Conservation (phyloP, 2,888 invertebrate genomes). For the Nomada goodeniana region DNA sequence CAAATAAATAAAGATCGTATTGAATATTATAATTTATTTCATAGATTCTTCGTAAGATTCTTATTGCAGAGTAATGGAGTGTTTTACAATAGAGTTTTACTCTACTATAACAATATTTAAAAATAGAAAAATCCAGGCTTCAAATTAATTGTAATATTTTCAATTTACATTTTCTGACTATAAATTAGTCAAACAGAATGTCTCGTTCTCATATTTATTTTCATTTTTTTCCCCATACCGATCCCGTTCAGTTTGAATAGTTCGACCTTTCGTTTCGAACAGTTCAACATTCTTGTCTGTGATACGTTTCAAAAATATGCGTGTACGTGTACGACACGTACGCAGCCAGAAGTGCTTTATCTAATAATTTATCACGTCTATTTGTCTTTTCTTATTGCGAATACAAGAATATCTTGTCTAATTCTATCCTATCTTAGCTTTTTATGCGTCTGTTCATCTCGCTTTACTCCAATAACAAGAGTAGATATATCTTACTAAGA, state of each 20-base stretch:
- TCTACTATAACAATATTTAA: not conserved
- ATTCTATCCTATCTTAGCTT: conserved; percentile 49
- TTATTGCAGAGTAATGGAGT: not conserved
- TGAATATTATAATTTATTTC: conserved; percentile 5
- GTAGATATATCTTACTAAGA: conserved; percentile 54
- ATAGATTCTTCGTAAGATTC: not conserved
- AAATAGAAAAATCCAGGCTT: not conserved
- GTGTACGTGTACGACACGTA: conserved; percentile 11
- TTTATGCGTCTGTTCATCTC: conserved; percentile 30
- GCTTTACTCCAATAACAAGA: conserved; percentile 47
- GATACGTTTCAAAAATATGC: conserved; percentile 29
- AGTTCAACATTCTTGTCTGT: conserved; percentile 14
- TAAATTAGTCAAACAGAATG: not conserved
- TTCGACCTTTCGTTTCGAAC: conserved; percentile 16
- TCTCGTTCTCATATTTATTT: conserved; percentile 12
- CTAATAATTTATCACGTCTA: conserved; percentile 45
- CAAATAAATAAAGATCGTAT: not conserved
- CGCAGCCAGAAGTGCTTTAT: conserved; percentile 2
- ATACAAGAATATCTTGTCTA: conserved; percentile 53
- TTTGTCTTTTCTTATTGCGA: conserved; percentile 41
- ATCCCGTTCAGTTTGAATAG: conserved; percentile 1
- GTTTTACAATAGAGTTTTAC: not conserved
- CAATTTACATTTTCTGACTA: not conserved
- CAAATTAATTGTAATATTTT: not conserved
- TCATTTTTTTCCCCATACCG: not conserved